Evolutionary conservation across 2,888 invertebrate genomes (phyloP).

Genomic region (Cactoblastis cactorum): DNA sequence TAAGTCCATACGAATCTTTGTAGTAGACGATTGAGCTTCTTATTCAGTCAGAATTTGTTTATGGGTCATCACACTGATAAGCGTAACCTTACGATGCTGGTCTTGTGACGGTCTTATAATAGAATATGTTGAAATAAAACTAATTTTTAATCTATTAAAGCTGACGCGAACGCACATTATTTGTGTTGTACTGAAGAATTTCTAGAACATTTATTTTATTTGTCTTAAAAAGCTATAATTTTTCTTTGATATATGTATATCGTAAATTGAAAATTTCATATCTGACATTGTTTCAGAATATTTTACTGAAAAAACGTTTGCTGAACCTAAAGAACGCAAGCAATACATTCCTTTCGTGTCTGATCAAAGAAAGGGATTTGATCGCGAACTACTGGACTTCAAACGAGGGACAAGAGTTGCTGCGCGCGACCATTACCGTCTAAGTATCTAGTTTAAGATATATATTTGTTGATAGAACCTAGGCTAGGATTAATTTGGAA

Average conservation of each 20-base stretch:
- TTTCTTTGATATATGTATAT: too few relatives aligned
- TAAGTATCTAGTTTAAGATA: not conserved
- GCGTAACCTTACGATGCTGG: slow-evolving; percentile 36
- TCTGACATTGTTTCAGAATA: slow-evolving; percentile 75
- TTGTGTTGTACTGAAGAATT: too few relatives aligned
- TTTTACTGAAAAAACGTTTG: slow-evolving; percentile 74
- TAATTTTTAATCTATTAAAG: too few relatives aligned
- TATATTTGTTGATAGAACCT: slow-evolving; percentile 1
- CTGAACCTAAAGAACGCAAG: slow-evolving; percentile 68
- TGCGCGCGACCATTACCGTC: slow-evolving; percentile 35
- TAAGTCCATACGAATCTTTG: slow-evolving; percentile 14
- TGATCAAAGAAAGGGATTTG: slow-evolving; percentile 84
- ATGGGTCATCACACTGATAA: slow-evolving; percentile 57
- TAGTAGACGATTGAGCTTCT: slow-evolving; percentile 20
- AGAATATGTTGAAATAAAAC: too few relatives aligned
- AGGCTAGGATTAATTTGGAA: not conserved
- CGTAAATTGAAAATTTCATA: too few relatives aligned
- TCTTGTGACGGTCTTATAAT: slow-evolving; percentile 8
- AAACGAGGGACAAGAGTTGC: slow-evolving; percentile 81
- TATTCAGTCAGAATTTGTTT: slow-evolving; percentile 24
- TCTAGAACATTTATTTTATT: too few relatives aligned
- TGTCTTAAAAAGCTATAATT: too few relatives aligned
- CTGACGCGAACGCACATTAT: too few relatives aligned
- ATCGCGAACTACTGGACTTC: slow-evolving; percentile 87
- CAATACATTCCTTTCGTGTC: slow-evolving; percentile 80